A percentile compares a stretch with the other conserved stretches of the same genome.
Conservation (phyloP, 1,140 invertebrate species). For the Sycophila sp. region DNA sequence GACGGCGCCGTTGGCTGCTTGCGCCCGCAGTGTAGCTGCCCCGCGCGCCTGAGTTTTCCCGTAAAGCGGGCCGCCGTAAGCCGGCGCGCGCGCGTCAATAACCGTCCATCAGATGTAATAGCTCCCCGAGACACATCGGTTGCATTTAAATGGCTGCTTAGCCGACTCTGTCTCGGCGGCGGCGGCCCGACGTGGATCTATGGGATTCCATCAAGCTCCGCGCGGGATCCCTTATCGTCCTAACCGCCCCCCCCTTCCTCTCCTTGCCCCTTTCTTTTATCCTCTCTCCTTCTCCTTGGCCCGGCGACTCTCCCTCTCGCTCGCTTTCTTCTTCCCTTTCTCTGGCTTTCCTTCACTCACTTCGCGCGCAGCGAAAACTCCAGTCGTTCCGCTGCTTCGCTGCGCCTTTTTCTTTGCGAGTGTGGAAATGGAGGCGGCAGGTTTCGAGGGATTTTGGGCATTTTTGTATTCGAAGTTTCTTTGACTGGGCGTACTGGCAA, state of each 20-base stretch:
- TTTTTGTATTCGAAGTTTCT: too few species aligned
- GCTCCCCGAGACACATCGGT: conserved; percentile 68
- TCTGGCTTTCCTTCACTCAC: conserved; percentile 15
- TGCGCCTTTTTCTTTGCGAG: not conserved
- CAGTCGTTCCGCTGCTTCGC: not conserved
- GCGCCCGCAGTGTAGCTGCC: conserved; percentile 30
- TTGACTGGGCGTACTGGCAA: too few species aligned
- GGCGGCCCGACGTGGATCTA: conserved; percentile 63
- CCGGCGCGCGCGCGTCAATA: conserved; percentile 60
- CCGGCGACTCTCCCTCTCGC: conserved; percentile 50
- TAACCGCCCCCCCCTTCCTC: conserved; percentile 58
- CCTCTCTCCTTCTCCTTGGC: not conserved
- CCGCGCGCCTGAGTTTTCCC: conserved; percentile 25
- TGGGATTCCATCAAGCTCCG: conserved; percentile 67
- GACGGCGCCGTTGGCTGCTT: not conserved
- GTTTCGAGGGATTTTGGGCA: too few species aligned
- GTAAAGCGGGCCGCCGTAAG: conserved; percentile 51
- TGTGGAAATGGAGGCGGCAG: too few species aligned
- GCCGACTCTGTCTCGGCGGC: conserved; percentile 65
- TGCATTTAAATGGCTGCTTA: conserved; percentile 69
- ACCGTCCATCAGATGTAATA: conserved; percentile 68
- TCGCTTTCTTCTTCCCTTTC: not conserved
- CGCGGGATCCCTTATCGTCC: conserved; percentile 63
- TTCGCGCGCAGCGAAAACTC: not conserved
- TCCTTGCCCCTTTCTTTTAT: conserved; percentile 29